Evolutionary conservation across 2,113 vertebrate genomes (phyloP), one percentile per base, ranked within the genome.

Genomic region (Microcebus tavaratra): DNA sequence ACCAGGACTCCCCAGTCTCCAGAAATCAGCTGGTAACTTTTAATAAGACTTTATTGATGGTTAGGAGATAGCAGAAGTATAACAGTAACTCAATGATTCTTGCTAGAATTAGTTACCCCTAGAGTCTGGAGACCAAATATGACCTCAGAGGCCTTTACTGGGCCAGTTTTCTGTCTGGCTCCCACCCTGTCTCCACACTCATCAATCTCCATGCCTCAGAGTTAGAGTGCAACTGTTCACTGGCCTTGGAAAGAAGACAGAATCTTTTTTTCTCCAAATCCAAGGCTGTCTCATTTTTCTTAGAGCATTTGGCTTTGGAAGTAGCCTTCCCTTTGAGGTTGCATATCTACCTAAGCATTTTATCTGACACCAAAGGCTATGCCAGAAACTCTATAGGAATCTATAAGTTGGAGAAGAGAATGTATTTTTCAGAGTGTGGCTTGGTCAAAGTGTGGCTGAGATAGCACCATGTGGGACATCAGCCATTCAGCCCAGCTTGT

Each of bases 341-440:
- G 23, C 45, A 13, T 82, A 57, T 48, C 17, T 39, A 84, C 2
- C 34, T 70, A 84, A 50, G 42, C 63, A 10, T 65, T 63, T 63
- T 9, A 53, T 36, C 6, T 59, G 20, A 91, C 15, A 34, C 42
- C 31, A 88, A 95, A 94, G 70, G 45, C 42, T n/a, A 34, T 29
- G 25, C 29, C 36, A 90, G 50, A 93, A 79, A 81, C 7, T 86
- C 68, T 75, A 15, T 13, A 55, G 72, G 48, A 86, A 61, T 76
- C 39, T 89, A 0, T 31, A 89, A 80, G 20, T 20, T 85, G 34
- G 25, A 91, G 63, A 94, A 95, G 25, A 91, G 63, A 94, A 95
- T 14, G n/a, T 8, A 63, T 57, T 84, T 96, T 78, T 94, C 53
- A 79, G 90, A 84, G 15, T 31, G 6, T 84, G n/a, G 23, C 36